Conservation (phyloP, 2,797 vertebrate genomes). For the Etheostoma perlongum region DNA sequence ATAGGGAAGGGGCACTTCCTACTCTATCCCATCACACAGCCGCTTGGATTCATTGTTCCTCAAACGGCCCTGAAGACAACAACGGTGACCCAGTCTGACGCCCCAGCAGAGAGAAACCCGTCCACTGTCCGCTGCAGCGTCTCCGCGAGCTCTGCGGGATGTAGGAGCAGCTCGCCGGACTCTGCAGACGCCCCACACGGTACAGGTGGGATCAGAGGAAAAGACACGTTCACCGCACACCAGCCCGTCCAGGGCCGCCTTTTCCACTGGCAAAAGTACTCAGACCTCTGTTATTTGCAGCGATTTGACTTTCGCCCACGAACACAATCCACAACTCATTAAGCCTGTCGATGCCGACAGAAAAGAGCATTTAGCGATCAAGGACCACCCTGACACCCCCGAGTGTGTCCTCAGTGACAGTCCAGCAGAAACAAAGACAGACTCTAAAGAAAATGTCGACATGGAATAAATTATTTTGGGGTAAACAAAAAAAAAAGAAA, state of each 20-base stretch:
- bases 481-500: slow-evolving; percentile 49
- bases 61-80: slow-evolving; percentile 90
- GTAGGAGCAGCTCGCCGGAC: slow-evolving; percentile 76
- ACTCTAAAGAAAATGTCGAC: slow-evolving; percentile 88
- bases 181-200: slow-evolving; percentile 55
- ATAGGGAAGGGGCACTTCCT: slow-evolving; percentile 97
- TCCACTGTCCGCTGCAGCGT: slow-evolving; percentile 46
- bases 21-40: slow-evolving; percentile 96
- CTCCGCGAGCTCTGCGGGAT: slow-evolving; percentile 63
- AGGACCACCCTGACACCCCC: slow-evolving; percentile 80
- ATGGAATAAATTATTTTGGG: slow-evolving; percentile 86
- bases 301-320: slow-evolving; percentile 76
- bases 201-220: slow-evolving; percentile 70
- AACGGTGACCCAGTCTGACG: slow-evolving; percentile 64
- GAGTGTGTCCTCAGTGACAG: slow-evolving; percentile 78
- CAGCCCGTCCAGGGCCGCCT: slow-evolving; percentile 77
- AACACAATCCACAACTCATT: slow-evolving; percentile 68
- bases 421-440: slow-evolving; percentile 82
- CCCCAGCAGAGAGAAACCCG: slow-evolving; percentile 51
- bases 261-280: slow-evolving; percentile 66
- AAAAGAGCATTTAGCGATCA: slow-evolving; percentile 81
- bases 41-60: slow-evolving; percentile 96
- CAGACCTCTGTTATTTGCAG: slow-evolving; percentile 80
- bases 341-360: slow-evolving; percentile 81
- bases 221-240: slow-evolving; percentile 74